Base-by-base conservation (phyloP, 2,888 invertebrate species). In the Cryptus viduatorius region DNA sequence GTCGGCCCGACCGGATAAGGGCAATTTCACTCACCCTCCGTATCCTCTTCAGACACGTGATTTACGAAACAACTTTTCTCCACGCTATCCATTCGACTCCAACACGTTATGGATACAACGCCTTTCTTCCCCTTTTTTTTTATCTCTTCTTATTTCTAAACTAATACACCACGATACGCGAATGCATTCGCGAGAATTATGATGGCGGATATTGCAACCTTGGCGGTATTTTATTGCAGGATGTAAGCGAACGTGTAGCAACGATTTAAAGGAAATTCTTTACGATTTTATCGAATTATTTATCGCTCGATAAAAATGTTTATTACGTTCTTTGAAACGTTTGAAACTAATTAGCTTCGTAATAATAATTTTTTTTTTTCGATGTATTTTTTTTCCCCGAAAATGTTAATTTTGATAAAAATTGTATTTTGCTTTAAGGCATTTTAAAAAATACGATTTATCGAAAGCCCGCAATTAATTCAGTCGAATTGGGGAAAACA, bases 1-100 rank as follows among this genome's bases (percentile, higher is more conserved):
- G 59, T 44, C n/a, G 31, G 1, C 42, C 12, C 37, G 59, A 59
- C 42, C 77, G 61, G 46, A 69, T 48, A 59, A 59, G 7, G 48
- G 46, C 59, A 44, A 61, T 78, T 48, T 12, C n/a, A 59, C 59
- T 29, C 59, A 5, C 29, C 29, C 29, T 64, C 53, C 42, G 7
- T 29, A 37, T 44, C 3, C 31, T 14, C 50, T 68, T 12, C 31
- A 10, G 37, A 50, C 19, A 4, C 37, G 50, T 79, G 64, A 79
- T 71, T 79, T 72, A 79, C 50, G 64, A 37, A 79, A 50, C 29
- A 68, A 61, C 61, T 61, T 68, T 42, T 10, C 29, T 24, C 77
- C n/a, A 42, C 19, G 19, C 29, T 61, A 48, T 31, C 24, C 29
- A 19, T 29, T 37, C 16, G 69, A 64, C 46, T 61, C 37, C 42